Conservation (phyloP, 2,888 invertebrate species). For the Lamellibrachia satsuma region DNA sequence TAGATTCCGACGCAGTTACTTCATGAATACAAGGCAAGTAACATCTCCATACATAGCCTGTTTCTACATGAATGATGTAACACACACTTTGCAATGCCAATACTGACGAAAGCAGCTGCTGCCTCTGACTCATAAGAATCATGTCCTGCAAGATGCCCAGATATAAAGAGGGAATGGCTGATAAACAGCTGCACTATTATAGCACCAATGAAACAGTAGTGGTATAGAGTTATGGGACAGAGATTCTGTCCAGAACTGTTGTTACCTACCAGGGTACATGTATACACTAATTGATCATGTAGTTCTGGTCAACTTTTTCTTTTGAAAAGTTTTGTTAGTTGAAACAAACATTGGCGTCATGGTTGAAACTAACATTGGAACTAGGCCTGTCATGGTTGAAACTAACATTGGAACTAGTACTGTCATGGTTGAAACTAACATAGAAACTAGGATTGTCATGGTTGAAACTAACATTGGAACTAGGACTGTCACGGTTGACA, state of each 20-base stretch:
- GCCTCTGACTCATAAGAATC: not conserved
- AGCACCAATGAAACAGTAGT: not conserved
- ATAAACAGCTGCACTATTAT: not conserved
- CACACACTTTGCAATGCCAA: not conserved
- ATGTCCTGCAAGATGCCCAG: not conserved
- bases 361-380: no score
- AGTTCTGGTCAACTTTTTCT: no score
- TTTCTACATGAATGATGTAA: not conserved
- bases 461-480: no score
- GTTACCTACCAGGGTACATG: no score
- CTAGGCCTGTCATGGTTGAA: no score
- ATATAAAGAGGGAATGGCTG: not conserved
- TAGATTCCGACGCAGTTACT: not conserved
- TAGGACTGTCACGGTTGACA: no score
- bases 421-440: no score
- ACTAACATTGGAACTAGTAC: no score
- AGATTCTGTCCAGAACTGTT: not conserved
- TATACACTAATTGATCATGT: no score
- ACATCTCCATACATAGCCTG: not conserved
- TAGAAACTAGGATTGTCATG: no score
- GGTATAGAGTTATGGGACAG: not conserved
- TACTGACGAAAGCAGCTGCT: not conserved
- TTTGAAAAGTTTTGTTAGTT: no score
- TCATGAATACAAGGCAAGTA: not conserved
- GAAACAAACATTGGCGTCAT: no score